Percentiles rank a stretch among this genome's conserved stretches.
Conservation (phyloP, 2,113 vertebrate species). For the Crotalus helleri region DNA sequence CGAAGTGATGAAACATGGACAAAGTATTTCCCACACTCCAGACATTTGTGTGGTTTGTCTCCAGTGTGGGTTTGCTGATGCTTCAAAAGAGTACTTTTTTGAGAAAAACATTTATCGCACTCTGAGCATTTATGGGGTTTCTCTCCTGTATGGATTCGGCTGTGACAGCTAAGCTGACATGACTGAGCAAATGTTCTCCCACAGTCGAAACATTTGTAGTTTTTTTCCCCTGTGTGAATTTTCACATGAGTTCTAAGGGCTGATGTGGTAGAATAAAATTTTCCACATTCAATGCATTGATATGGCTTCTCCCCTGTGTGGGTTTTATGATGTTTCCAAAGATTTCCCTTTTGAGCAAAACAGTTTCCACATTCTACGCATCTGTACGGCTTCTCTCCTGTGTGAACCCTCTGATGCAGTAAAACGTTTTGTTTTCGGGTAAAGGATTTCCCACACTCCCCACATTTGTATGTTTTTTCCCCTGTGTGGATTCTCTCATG, state of each 20-base stretch:
- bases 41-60: background rate
- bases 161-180: background rate
- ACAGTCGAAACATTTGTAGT: background rate
- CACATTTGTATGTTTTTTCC: background rate
- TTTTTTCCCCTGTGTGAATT: background rate
- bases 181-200: background rate
- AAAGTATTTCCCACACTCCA: background rate
- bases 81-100: background rate
- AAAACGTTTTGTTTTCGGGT: background rate
- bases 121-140: background rate
- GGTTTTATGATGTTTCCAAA: background rate
- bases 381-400: background rate
- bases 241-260: background rate
- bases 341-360: accelerated
- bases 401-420: background rate
- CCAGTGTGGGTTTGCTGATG: background rate
- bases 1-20: background rate
- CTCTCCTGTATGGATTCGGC: background rate
- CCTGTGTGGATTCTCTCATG: background rate
- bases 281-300: background rate
- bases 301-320: background rate
- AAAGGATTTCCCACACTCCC: background rate
- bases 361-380: background rate
- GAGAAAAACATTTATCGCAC: background rate
- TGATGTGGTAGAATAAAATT: background rate